These are phyloP conservation scores for Hecatera dysodea DNA, from an alignment of 2,888 invertebrate species.

Conservation along the genomic window DNA sequence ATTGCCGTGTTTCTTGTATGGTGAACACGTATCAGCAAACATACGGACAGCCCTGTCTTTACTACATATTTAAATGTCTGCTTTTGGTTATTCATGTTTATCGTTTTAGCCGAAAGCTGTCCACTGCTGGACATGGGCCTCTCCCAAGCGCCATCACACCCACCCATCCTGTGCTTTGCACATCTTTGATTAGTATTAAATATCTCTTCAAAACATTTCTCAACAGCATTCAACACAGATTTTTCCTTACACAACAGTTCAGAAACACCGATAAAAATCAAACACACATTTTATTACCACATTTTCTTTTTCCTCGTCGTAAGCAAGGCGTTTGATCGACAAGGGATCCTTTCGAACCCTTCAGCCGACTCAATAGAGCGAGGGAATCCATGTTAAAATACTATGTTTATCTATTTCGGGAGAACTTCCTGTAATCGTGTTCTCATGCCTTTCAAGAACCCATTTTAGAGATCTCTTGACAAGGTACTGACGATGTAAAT, in stretches of 20 bases:
- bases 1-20: too few species aligned
- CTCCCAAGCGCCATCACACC: too few species aligned
- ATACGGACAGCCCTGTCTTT: too few species aligned
- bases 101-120: too few species aligned
- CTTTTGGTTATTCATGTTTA: too few species aligned
- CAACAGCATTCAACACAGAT: background rate
- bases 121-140: too few species aligned
- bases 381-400: constrained; percentile 46
- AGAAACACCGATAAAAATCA: constrained; percentile 41
- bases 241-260: background rate
- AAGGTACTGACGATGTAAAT: constrained; percentile 6
- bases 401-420: constrained; percentile 58
- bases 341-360: constrained; percentile 46
- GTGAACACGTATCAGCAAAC: too few species aligned
- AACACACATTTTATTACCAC: constrained; percentile 36
- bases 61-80: too few species aligned
- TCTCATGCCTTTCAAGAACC: constrained; percentile 20
- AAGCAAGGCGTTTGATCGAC: constrained; percentile 58
- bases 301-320: constrained; percentile 34
- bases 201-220: background rate
- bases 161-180: too few species aligned
- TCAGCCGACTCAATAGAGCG: constrained; percentile 55
- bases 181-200: background rate
- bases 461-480: constrained; percentile 34
- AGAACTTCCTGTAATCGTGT: constrained; percentile 44